phyloP scores from a whole-genome alignment of 2,888 invertebrate species.

The Lacanobia wlatinum region DNA sequence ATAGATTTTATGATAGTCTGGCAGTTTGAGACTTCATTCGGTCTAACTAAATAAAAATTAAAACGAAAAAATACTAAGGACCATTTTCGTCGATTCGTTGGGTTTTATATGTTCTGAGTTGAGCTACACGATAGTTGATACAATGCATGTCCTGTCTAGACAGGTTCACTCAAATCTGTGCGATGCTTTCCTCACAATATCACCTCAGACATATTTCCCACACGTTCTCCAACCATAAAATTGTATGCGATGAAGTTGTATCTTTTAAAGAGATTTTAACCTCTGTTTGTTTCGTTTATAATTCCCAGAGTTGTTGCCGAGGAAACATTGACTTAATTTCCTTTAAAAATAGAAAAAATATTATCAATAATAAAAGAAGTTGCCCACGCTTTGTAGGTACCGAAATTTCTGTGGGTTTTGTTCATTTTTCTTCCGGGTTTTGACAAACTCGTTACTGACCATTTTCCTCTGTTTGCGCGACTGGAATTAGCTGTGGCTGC shows the following conservation, averaged over 20 bases:
- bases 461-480: constrained; percentile 28
- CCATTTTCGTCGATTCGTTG: too few relatives aligned
- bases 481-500: constrained; percentile 22
- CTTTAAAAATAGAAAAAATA: not conserved
- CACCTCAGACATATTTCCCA: not conserved
- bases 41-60: too few relatives aligned
- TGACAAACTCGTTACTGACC: constrained; percentile 27
- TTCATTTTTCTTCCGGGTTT: constrained; percentile 19
- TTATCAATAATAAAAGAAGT: constrained; percentile 4
- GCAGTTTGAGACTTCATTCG: not conserved
- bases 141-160: not conserved
- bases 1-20: not conserved
- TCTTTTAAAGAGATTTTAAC: not conserved
- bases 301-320: not conserved
- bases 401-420: constrained; percentile 15
- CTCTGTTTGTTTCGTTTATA: not conserved
- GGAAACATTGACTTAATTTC: not conserved
- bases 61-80: too few relatives aligned
- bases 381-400: not conserved
- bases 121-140: not conserved
- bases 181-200: not conserved
- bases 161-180: not conserved
- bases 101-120: not conserved
- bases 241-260: not conserved
- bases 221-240: not conserved